These are phyloP conservation scores for Corella eumyota DNA, from an alignment of 23 tunicate genomes.

Conservation along the genomic window DNA sequence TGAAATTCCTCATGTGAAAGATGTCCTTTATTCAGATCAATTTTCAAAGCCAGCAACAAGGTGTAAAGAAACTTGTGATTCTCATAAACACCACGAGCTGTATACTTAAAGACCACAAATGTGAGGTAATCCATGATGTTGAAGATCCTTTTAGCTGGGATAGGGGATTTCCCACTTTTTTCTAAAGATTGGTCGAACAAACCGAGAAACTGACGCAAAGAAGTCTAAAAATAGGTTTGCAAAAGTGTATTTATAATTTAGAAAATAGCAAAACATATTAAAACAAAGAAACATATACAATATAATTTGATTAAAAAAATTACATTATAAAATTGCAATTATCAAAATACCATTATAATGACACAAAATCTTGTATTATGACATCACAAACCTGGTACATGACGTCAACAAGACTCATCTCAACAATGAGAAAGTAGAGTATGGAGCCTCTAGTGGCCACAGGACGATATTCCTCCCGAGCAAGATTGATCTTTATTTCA, in stretches of 20 bases:
- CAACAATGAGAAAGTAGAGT: conserved; percentile 82
- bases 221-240: conserved; percentile 21
- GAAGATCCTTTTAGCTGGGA: conserved; percentile 61
- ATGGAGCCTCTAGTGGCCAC: conserved; percentile 80
- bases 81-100: conserved; percentile 83
- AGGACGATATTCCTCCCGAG: conserved; percentile 81
- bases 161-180: conserved; percentile 60
- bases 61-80: conserved; percentile 88
- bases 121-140: conserved; percentile 82
- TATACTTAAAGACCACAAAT: conserved; percentile 60
- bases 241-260: neutral
- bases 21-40: conserved; percentile 66
- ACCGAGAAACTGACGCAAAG: conserved; percentile 66
- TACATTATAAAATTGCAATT: too few species aligned
- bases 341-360: neutral
- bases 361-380: too few species aligned
- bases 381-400: conserved; percentile 71
- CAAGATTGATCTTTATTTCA: conserved; percentile 62
- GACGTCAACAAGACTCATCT: conserved; percentile 82
- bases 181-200: conserved; percentile 63
- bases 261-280: too few species aligned
- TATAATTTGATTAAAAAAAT: too few species aligned
- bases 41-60: conserved; percentile 63
- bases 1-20: conserved; percentile 71
- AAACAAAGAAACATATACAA: too few species aligned